Base-by-base conservation (phyloP, 2,888 invertebrate genomes). In the Agrenia bidenticulata region DNA sequence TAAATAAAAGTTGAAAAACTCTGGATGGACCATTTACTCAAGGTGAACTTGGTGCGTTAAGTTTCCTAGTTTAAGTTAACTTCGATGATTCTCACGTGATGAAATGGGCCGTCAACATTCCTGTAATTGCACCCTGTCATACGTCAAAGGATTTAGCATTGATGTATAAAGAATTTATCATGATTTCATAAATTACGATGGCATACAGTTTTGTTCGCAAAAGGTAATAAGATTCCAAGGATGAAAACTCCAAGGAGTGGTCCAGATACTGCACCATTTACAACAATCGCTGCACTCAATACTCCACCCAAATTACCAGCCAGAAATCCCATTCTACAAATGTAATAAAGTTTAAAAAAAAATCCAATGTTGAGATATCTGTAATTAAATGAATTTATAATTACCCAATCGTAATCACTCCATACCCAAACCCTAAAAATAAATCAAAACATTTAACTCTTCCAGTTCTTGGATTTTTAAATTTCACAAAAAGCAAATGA, bases 161-260 rank as follows among this genome's bases (percentile, higher is more conserved):
- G 32, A 32, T 32, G 11, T 32, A 32, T 32, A 23, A 7, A 59
- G 11, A 21, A 15, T 19, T 37, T 55, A n/a, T n/a, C 55, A 32
- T 55, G 11, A 11, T 15, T 39, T 39, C 39, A 39, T 11, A 39
- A 45, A 19, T 61, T 5, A n/a, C 50, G 1, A 42, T n/a, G 9
- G 24, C 24, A 37, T 78, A 85, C 87, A 80, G 88, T 91, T 84
- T 90, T 90, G 77, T 92, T 92, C 27, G 89, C 89, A 67, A 88
- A 84, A 0, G 93, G 94, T 60, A 91, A 86, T 56, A 93, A 81
- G 79, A 92, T 89, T 0, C 93, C 94, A 60, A 93, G 80, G 2
- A 92, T 80, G 77, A 93, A 92, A 49, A 91, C 92, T 2, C 92
- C 92, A 55, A 49, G 50, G 1, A 77, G 53, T 27, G 77, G 77